Base-by-base conservation (phyloP, 92 coral and sea anemone genomes). In the Chrysogorgia sp. region DNA sequence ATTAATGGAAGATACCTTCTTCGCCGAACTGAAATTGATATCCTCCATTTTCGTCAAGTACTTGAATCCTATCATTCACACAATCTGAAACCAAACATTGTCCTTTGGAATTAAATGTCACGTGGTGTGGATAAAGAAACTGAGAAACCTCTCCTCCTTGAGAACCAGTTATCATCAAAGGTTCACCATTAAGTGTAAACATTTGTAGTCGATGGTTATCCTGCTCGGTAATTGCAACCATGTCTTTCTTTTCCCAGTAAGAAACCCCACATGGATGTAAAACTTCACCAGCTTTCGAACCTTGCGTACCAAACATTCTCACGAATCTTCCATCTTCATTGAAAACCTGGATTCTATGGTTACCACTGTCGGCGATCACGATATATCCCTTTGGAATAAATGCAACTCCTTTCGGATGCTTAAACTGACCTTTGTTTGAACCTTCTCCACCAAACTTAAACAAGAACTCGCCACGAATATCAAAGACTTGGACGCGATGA, bases 401-500 rank as follows among this genome's bases (percentile, higher is more conserved):
- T 0, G 98, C 85, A 0, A 93, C 85, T 0, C 98, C 98, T 33
- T 88, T 90, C 29, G 98, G 98, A 83, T 86, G 79, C 47, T 71
- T 84, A 64, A 93, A 91, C 77, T 93, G 92, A 8, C 98, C 98
- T 37, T 92, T 90, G 21, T 93, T 93, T 6, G 81, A 49, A 7
- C 98, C 98, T 52, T 89, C 92, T 0, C 76, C 67, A 10, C 98
- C 98, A 61, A 93, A 93, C 50, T 93, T 93, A 55, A 93, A 93
- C 88, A 91, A 80, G 22, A 93, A 93, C 0, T 87, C 87, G 2
- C 98, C 98, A 14, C 82, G 89, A 23, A 88, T 84, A 81, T 93
- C 98, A 63, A 93, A 93, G 3, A 93, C 98, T 67, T 93, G 98
- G 1, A 93, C 85, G 0, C 98, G 92, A 37, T 93, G 97, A 85